These are phyloP conservation scores for Acanthococcus lagerstroemiae DNA, from an alignment of 2,888 invertebrate genomes.

Conservation along the genomic window DNA sequence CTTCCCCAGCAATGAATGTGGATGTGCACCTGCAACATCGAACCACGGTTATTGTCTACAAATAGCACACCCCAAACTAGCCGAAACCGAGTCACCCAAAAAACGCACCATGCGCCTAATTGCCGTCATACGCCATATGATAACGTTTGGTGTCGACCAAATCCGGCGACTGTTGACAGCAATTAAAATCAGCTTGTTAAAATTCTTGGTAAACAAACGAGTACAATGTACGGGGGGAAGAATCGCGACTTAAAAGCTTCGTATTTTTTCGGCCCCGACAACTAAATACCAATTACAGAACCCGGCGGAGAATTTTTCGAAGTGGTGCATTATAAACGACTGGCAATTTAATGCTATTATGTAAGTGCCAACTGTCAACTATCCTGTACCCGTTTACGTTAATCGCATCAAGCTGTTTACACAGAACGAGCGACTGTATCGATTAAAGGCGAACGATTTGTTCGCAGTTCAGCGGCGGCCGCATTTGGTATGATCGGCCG, in stretches of 20 bases:
- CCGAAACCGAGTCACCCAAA: too few relatives aligned
- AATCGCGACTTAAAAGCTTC: background rate
- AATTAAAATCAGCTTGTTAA: background rate
- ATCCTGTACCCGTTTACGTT: conserved; percentile 9
- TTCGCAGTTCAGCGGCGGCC: conserved; percentile 3
- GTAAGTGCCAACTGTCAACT: conserved; percentile 29
- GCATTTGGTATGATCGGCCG: too few relatives aligned
- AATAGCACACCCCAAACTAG: too few relatives aligned
- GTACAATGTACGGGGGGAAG: background rate
- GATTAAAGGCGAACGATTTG: conserved; percentile 18
- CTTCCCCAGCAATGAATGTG: conserved; percentile 70
- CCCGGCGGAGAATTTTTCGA: background rate
- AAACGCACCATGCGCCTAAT: background rate
- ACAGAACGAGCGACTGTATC: conserved; percentile 11
- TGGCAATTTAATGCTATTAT: conserved; percentile 29
- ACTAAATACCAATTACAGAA: conserved; percentile 27
- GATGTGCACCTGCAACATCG: conserved; percentile 37
- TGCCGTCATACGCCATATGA: background rate
- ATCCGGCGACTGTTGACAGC: background rate
- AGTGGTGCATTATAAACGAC: background rate
- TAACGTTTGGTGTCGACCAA: conserved; percentile 6
- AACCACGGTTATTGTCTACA: too few relatives aligned
- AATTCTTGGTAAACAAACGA: background rate
- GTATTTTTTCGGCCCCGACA: background rate
- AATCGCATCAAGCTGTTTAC: conserved; percentile 28